These are phyloP conservation scores for Silurus glanis DNA, from an alignment of 2,113 vertebrate species.

Conservation along the genomic window DNA sequence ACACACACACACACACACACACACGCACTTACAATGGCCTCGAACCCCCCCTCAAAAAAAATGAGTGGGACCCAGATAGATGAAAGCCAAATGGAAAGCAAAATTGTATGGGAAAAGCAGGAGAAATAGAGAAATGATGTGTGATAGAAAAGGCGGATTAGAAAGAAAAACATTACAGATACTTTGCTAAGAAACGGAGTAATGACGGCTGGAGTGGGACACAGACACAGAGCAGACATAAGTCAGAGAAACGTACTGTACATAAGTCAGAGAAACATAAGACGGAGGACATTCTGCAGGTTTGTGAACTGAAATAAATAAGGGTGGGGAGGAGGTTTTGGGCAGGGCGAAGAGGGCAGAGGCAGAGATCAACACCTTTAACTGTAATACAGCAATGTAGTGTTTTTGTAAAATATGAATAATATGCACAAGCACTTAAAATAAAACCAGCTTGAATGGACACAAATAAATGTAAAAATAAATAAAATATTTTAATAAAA, in stretches of 20 bases:
- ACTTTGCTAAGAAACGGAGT: constrained; percentile 30
- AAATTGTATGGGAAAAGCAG: constrained; percentile 29
- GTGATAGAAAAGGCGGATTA: constrained; percentile 39
- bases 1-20: constrained; percentile 52
- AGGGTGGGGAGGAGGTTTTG: background rate
- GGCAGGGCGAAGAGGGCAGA: background rate
- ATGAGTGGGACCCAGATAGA: constrained; percentile 47
- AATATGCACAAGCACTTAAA: background rate
- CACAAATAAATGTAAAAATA: background rate
- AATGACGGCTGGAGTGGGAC: constrained; percentile 29
- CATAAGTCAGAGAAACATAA: background rate
- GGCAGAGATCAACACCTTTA: background rate
- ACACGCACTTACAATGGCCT: constrained; percentile 71
- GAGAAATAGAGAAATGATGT: constrained; percentile 29
- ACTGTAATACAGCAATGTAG: background rate
- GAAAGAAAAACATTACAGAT: constrained; percentile 50
- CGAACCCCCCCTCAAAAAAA: constrained; percentile 46
- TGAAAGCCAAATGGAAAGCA: constrained; percentile 46
- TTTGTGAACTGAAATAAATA: background rate
- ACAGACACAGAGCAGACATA: constrained; percentile 15
- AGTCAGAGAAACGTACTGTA: constrained; percentile 12
- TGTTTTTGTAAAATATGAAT: background rate
- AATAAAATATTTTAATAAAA: too few relatives aligned
- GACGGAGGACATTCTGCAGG: background rate
- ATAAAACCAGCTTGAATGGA: background rate